Evolutionary conservation across 2,797 vertebrate genomes (phyloP), one percentile per base, ranked within the genome.

Genomic region (Phylloscopus collybita): DNA sequence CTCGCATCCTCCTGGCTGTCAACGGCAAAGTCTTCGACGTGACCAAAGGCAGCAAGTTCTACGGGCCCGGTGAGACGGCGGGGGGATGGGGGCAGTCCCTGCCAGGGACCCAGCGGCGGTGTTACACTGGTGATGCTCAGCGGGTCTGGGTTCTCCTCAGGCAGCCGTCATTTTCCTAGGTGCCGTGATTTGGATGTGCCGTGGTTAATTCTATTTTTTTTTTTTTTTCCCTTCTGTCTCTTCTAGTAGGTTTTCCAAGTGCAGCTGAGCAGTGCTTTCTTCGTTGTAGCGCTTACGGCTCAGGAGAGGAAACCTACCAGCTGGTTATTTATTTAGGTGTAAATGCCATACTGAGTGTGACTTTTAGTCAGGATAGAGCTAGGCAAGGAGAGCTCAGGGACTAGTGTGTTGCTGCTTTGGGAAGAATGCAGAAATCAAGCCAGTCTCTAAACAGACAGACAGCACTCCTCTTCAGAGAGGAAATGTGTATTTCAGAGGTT

Each of bases 1-100:
- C 99, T 21, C 99, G 99, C 96, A 99, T 99, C 97, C 98, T 99
- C n/a, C 98, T 99, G 97, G 99, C 99, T 32, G 99, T 99, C 96
- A 99, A 99, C 97, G 99, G 99, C 98, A 99, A 99, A 95, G 98
- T 99, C 79, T 99, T 99, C 98, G 99, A 99, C 97, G 99, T 99
- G 97, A 99, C 99, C 94, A 98, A 98, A 95, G 99, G 99, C 76
- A 99, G 98, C 97, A 99, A 98, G 98, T 99, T 99, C 98, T 99
- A 99, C 97, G 99, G 99, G 69, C 99, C 98, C 92, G 99, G 99
- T 99, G 98, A 99, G 98, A 40, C 64, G 51, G 42, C 79, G 86
- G 75, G 80, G 80, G 45, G 66, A 47, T 19, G 19, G 73, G 69
- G 70, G 65, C 4, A 11, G 51, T n/a, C 75, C 61, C 20, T 29